These are phyloP conservation scores for Apostichopus leukothele DNA, from an alignment of 53 echinoderm and acorn worm species.

Conservation along the genomic window DNA sequence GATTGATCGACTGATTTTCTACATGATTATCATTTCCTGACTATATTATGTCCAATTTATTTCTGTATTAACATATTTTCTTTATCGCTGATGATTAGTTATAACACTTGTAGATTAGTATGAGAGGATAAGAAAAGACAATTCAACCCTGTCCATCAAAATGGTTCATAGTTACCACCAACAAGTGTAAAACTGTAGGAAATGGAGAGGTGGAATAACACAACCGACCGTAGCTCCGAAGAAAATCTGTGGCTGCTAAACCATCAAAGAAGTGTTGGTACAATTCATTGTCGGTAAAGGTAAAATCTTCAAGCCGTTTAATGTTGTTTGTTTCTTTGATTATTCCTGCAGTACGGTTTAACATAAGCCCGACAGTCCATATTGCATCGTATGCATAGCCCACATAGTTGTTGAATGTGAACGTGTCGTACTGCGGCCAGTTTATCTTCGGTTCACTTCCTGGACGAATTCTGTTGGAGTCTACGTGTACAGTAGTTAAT, in stretches of 20 bases:
- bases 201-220: background rate
- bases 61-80: too few species aligned
- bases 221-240: slow-evolving; percentile 17
- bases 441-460: background rate
- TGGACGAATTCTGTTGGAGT: slow-evolving; percentile 1
- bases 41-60: too few species aligned
- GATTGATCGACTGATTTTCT: too few species aligned
- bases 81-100: too few species aligned
- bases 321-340: background rate
- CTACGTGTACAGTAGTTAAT: background rate
- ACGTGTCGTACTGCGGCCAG: background rate
- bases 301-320: slow-evolving; percentile 14
- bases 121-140: too few species aligned
- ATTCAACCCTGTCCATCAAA: too few species aligned
- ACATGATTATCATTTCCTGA: too few species aligned
- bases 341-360: background rate
- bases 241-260: slow-evolving; percentile 19
- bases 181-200: too few species aligned
- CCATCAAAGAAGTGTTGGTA: slow-evolving; percentile 2
- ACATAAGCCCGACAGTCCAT: slow-evolving; percentile 15
- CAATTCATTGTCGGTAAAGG: background rate
- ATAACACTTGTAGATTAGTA: too few species aligned
- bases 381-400: slow-evolving; percentile 19
- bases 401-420: slow-evolving; percentile 12
- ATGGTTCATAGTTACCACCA: too few species aligned